A percentile compares a stretch with the other conserved stretches of the same genome.
phyloP scores from a whole-genome alignment of 2,113 vertebrate genomes.

The Centropus bengalensis region DNA sequence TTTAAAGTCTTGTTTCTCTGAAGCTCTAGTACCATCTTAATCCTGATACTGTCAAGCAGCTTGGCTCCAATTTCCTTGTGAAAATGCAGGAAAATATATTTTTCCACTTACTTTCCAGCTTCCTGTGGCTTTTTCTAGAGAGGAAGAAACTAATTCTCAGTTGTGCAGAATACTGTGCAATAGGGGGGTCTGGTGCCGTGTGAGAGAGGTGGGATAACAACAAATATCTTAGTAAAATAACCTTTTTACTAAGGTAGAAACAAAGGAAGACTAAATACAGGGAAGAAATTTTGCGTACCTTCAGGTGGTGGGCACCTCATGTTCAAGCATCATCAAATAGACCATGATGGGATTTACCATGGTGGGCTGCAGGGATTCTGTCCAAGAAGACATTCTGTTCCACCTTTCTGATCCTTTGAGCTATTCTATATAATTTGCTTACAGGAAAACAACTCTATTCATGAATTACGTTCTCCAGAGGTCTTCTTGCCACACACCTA shows the following conservation, averaged over 20 bases:
- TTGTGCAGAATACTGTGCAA: not conserved
- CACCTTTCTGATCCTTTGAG: not conserved
- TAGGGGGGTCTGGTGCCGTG: fast-evolving
- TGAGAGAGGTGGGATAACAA: not conserved
- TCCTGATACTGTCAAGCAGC: not conserved
- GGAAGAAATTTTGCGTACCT: not conserved
- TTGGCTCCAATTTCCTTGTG: not conserved
- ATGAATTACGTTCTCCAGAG: not conserved
- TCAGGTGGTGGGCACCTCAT: not conserved
- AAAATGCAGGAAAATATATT: not conserved
- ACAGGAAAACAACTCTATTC: not conserved
- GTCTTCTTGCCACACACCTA: not conserved
- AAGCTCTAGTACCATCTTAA: not conserved
- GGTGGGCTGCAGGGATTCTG: not conserved
- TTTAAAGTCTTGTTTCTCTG: not conserved
- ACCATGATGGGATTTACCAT: not conserved
- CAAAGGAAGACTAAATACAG: not conserved
- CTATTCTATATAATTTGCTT: not conserved
- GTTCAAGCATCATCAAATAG: not conserved
- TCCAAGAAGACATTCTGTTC: not conserved
- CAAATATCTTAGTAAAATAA: not conserved
- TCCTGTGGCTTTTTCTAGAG: not conserved
- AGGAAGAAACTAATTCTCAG: not conserved
- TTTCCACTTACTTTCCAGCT: not conserved
- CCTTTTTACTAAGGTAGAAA: not conserved